Percentiles rank a stretch among this genome's conserved stretches.
Evolutionary conservation across 2,797 vertebrate species (phyloP).

Genomic region (Enteromius treurensis): DNA sequence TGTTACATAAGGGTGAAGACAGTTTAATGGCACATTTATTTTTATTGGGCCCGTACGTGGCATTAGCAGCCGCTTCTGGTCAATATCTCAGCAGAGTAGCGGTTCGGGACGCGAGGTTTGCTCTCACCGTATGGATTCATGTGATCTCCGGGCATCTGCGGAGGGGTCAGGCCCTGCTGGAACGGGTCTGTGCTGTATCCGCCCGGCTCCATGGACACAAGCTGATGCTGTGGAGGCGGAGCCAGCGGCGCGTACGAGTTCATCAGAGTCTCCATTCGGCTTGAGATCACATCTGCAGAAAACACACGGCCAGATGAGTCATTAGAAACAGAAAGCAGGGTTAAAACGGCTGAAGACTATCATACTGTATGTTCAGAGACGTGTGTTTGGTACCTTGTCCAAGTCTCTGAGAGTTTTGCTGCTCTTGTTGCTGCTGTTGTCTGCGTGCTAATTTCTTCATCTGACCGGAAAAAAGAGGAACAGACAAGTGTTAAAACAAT

Average conservation of each 20-base stretch:
- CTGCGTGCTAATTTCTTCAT: conserved; percentile 94
- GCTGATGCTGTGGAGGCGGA: conserved; percentile 82
- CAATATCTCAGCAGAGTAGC: conserved; percentile 8
- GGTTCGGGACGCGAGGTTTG: background rate
- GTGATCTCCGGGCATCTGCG: conserved; percentile 97
- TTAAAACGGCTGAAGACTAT: background rate
- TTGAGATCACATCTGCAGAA: conserved; percentile 83
- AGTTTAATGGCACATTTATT: conserved; percentile 61
- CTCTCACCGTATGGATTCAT: conserved; percentile 93
- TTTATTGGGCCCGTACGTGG: conserved; percentile 52
- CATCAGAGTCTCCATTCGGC: conserved; percentile 91
- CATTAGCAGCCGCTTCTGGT: conserved; percentile 35
- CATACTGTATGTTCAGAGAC: background rate
- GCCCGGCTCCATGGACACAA: conserved; percentile 86
- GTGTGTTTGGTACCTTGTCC: conserved; percentile 81
- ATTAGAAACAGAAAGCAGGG: background rate
- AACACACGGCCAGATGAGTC: background rate
- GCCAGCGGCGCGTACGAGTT: conserved; percentile 86
- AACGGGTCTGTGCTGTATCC: conserved; percentile 88
- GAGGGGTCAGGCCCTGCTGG: conserved; percentile 92
- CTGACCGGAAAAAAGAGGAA: conserved; percentile 68
- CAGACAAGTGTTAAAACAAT: background rate
- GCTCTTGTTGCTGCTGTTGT: conserved; percentile 94
- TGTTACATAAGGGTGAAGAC: conserved; percentile 60
- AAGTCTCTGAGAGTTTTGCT: conserved; percentile 87